Conservation (phyloP, 2,888 invertebrate species). For the Caradrina clavipalpis region DNA sequence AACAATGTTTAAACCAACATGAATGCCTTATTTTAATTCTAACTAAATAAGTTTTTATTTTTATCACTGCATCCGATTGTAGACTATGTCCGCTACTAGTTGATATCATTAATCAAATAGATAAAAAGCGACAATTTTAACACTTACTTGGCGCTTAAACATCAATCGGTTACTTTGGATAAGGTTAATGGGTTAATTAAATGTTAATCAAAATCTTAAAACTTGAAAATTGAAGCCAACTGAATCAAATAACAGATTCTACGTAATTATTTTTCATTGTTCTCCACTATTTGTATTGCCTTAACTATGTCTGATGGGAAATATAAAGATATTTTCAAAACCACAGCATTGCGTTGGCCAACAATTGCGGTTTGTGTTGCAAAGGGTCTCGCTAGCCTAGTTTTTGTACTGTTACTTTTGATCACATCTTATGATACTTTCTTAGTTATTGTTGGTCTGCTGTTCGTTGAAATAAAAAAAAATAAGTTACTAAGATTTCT, state of each 20-base stretch:
- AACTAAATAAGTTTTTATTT: neutral
- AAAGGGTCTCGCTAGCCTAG: conserved; percentile 42
- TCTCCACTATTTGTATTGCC: conserved; percentile 11
- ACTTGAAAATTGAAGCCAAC: conserved; percentile 3
- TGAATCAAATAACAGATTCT: conserved; percentile 3
- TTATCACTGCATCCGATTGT: neutral
- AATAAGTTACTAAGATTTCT: neutral
- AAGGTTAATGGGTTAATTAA: neutral
- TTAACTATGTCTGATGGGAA: conserved; percentile 22
- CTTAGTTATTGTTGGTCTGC: neutral
- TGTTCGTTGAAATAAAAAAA: neutral
- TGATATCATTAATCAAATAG: conserved; percentile 13
- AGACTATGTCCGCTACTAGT: conserved; percentile 6
- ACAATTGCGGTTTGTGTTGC: conserved; percentile 50
- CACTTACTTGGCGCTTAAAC: neutral
- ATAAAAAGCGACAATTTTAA: conserved; percentile 11
- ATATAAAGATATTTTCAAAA: conserved; percentile 47
- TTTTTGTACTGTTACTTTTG: conserved; percentile 41
- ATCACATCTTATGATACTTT: conserved; percentile 8
- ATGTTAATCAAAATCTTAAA: conserved; percentile 12
- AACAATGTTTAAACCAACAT: conserved; percentile 2
- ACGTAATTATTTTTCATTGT: conserved; percentile 1
- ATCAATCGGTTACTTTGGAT: conserved; percentile 15
- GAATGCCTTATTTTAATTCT: conserved; percentile 6
- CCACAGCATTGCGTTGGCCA: conserved; percentile 33